phyloP scores from a whole-genome alignment of 2,888 invertebrate genomes.

The Yponomeuta cagnagella region DNA sequence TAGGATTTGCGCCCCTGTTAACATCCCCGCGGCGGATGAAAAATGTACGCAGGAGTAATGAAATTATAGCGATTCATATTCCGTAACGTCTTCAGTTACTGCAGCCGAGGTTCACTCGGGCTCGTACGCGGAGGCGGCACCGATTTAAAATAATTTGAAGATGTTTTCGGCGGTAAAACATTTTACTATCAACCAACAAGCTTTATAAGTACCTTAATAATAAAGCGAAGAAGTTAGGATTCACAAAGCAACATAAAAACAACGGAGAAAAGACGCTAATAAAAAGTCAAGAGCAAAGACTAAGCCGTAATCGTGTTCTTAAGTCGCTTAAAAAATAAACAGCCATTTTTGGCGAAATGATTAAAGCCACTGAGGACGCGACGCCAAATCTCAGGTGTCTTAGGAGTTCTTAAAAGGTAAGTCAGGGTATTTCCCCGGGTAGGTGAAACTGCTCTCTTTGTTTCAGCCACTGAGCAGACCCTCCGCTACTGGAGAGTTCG shows the following conservation, averaged over 20 bases:
- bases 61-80: slow-evolving; percentile 12
- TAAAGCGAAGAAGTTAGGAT: neutral
- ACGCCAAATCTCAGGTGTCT: slow-evolving; percentile 54
- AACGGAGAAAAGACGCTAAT: neutral
- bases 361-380: slow-evolving; percentile 9
- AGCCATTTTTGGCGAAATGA: slow-evolving; percentile 11
- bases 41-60: slow-evolving; percentile 12
- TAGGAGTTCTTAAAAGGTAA: slow-evolving; percentile 41
- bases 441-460: slow-evolving; percentile 49
- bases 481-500: slow-evolving; percentile 51
- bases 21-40: slow-evolving; percentile 28
- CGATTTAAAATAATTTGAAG: neutral
- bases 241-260: neutral
- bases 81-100: slow-evolving; percentile 2
- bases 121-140: neutral
- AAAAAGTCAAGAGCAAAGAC: slow-evolving; percentile 1
- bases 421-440: slow-evolving; percentile 23
- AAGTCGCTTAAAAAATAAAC: slow-evolving; percentile 10
- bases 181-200: neutral
- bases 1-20: slow-evolving; percentile 32
- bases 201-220: neutral
- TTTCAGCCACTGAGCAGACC: slow-evolving; percentile 61
- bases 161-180: neutral
- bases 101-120: neutral
- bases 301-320: neutral